Evolutionary conservation across 64 coral and sea anemone genomes (phyloP), one percentile per base, ranked within the genome.

Genomic region (Orbicella faveolata): DNA sequence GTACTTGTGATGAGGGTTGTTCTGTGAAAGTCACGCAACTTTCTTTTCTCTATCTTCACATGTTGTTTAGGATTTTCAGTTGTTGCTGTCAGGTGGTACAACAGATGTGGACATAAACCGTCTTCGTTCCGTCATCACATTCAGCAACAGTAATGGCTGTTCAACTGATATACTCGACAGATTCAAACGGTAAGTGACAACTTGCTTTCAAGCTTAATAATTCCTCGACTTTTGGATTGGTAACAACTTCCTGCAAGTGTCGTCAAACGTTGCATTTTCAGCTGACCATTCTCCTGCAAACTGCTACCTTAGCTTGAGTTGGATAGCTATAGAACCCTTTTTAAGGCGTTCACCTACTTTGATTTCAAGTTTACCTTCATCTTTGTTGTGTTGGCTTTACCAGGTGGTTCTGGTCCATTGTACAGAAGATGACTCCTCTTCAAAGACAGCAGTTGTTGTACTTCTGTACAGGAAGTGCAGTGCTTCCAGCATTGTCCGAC

Each of bases 341-440:
- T 48, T 48, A 48, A 48, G 44, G 44, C 44, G 4, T 48, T 48
- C 44, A 48, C 44, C 44, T 5, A 48, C 44, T 6, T 4, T 6
- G 44, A 14, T 59, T 48, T 1, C 10, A 25, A 54, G 12, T 48
- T 75, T 10, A 17, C 14, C 12, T 16, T 36, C 3, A 4, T 39
- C 30, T 33, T 89, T 48, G 11, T 17, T 79, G 21, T 44, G 5
- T 75, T 48, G 44, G 44, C 44, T 6, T 48, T 18, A 23, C 35
- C 75, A 92, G 90, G 33, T 96, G 94, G 94, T 96, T 96, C 80
- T 96, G 94, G 94, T 93, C 94, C 1, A 96, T 96, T 76, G 94
- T 96, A 3, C 94, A 96, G 67, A 96, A 96, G 67, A 96, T 96
- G 94, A 96, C 88, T 36, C 65, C 95, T 4, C 82, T 96, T 36